phyloP scores from a whole-genome alignment of 2,797 vertebrate species.

The Clangula hyemalis region DNA sequence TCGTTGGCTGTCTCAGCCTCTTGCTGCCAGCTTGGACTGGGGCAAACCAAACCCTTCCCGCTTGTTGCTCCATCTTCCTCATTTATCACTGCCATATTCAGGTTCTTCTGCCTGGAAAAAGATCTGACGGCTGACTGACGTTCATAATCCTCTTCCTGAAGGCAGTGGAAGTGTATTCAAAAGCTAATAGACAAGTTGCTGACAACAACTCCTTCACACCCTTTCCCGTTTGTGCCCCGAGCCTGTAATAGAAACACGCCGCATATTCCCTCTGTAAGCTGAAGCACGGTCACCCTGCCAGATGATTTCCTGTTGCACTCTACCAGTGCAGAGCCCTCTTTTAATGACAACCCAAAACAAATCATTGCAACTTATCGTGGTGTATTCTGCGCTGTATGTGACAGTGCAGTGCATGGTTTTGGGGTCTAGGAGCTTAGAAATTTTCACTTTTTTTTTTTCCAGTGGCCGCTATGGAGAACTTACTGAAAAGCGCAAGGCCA shows the following conservation, averaged over 20 bases:
- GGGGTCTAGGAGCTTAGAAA: background rate
- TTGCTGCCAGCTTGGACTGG: background rate
- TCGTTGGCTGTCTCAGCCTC: background rate
- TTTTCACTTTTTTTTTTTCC: background rate
- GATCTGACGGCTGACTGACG: constrained; percentile 29
- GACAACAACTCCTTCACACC: constrained; percentile 58
- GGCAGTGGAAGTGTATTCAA: constrained; percentile 36
- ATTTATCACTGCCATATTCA: background rate
- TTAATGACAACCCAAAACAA: background rate
- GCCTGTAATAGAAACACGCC: constrained; percentile 33
- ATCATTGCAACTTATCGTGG: background rate
- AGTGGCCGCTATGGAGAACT: background rate
- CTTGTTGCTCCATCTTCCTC: background rate
- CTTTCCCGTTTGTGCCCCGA: background rate
- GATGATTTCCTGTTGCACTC: constrained; percentile 34
- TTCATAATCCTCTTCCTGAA: constrained; percentile 5
- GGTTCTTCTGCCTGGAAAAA: constrained; percentile 30
- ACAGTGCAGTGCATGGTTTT: background rate
- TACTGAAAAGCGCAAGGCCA: background rate
- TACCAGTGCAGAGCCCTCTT: background rate
- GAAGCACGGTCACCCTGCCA: constrained; percentile 3
- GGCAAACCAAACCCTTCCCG: background rate
- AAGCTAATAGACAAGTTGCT: constrained; percentile 53
- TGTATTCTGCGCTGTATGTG: background rate
- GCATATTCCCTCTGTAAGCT: background rate